A percentile compares a stretch with the other conserved stretches of the same genome.
Evolutionary conservation across 2,113 vertebrate genomes (phyloP).

Genomic region (Podarcis cretensis): DNA sequence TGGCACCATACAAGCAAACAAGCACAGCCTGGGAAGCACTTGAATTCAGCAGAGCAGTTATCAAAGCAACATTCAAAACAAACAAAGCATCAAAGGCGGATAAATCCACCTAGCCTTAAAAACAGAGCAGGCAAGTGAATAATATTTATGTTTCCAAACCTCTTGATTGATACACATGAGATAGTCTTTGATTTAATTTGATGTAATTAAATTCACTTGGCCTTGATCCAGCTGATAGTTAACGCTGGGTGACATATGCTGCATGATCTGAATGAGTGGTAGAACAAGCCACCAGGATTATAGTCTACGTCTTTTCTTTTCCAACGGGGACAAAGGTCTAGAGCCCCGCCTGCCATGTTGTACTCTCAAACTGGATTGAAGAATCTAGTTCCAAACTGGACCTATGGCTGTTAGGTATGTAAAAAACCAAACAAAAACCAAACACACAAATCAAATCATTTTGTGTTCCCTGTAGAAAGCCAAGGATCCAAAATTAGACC

Average conservation of each 20-base stretch:
- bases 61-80: accelerated
- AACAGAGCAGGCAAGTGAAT: background rate
- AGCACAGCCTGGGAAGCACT: background rate
- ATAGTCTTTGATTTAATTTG: background rate
- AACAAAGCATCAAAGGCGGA: background rate
- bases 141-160: background rate
- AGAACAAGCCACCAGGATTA: background rate
- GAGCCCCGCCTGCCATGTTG: no score
- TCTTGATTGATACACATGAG: background rate
- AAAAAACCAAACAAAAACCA: no score
- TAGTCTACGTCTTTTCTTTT: background rate
- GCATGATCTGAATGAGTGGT: background rate
- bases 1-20: background rate
- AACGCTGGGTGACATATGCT: background rate
- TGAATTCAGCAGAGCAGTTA: background rate
- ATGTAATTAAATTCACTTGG: background rate
- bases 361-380: no score
- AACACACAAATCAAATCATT: no score
- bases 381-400: no score
- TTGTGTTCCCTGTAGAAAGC: no score
- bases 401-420: no score
- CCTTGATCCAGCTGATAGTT: background rate
- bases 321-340: background rate
- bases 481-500: no score
- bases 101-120: background rate